Conservation (phyloP, 1,140 invertebrate genomes). For the Palaemon carinicauda region DNA sequence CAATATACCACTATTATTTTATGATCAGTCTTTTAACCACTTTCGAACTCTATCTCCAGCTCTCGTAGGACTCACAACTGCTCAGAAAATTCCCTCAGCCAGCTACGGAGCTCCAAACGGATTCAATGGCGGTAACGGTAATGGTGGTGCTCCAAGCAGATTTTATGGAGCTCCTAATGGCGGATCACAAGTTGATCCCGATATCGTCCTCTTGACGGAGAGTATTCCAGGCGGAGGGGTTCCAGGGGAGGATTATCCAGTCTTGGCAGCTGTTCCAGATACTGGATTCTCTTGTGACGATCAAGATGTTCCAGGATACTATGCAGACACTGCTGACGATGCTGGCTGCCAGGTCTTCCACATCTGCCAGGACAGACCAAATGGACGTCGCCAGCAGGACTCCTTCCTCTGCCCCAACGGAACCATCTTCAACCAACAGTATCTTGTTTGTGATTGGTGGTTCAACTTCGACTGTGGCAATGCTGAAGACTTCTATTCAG, state of each 20-base stretch:
- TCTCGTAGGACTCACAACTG: background rate
- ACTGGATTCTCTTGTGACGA: background rate
- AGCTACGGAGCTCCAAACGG: background rate
- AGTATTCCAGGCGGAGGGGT: constrained; percentile 10
- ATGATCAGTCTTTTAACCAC: no score
- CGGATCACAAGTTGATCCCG: background rate
- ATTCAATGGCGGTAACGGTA: background rate
- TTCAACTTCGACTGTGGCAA: constrained; percentile 31
- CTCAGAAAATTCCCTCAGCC: background rate
- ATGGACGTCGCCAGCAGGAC: constrained; percentile 2
- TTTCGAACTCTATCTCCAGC: background rate
- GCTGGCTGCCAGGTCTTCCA: constrained; percentile 40
- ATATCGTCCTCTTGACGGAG: background rate
- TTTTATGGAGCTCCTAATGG: background rate
- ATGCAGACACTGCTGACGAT: constrained; percentile 21
- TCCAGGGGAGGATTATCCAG: constrained; percentile 17
- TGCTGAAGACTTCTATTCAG: constrained; percentile 26
- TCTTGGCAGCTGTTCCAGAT: constrained; percentile 5
- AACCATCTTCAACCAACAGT: constrained; percentile 42
- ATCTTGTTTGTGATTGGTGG: constrained; percentile 40
- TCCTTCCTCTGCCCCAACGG: constrained; percentile 40
- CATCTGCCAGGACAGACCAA: constrained; percentile 30
- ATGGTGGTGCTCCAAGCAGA: background rate
- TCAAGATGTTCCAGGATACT: constrained; percentile 18
- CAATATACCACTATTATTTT: no score